Evolutionary conservation across 2,888 invertebrate genomes (phyloP).

Genomic region (Capitulum mitella): DNA sequence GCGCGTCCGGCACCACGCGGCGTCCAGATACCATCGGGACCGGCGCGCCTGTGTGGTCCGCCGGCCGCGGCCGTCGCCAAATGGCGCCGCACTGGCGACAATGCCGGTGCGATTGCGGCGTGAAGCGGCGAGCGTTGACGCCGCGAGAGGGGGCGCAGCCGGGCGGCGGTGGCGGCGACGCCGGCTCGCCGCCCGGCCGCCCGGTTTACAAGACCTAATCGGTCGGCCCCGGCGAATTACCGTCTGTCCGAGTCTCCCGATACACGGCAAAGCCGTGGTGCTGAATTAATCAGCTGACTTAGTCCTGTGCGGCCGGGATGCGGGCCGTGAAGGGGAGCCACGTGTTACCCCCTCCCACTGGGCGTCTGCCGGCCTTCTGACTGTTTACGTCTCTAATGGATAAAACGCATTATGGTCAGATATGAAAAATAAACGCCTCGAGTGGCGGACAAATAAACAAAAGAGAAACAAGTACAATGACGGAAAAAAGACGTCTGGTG

Average conservation of each 20-base stretch:
- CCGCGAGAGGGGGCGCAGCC: no score
- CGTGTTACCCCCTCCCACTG: background rate
- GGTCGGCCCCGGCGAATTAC: background rate
- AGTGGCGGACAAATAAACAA: background rate
- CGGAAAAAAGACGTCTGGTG: background rate
- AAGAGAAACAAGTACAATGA: background rate
- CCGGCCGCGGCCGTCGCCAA: background rate
- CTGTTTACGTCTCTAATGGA: conserved; percentile 14
- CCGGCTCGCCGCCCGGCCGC: background rate
- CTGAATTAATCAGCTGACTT: background rate
- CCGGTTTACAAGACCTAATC: background rate
- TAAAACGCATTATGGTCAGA: conserved; percentile 17
- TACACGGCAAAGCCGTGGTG: background rate
- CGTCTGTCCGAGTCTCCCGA: background rate
- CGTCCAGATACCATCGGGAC: background rate
- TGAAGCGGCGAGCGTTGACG: no score
- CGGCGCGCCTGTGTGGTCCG: background rate
- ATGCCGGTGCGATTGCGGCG: no score
- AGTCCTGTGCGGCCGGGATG: background rate
- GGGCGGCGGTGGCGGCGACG: background rate
- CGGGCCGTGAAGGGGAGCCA: background rate
- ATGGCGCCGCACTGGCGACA: no score
- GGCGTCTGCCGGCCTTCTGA: background rate
- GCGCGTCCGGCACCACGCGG: background rate
- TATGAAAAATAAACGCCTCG: background rate